Evolutionary conservation across 2,888 invertebrate species (phyloP), one percentile per base, ranked within the genome.

Genomic region (Vanessa cardui): DNA sequence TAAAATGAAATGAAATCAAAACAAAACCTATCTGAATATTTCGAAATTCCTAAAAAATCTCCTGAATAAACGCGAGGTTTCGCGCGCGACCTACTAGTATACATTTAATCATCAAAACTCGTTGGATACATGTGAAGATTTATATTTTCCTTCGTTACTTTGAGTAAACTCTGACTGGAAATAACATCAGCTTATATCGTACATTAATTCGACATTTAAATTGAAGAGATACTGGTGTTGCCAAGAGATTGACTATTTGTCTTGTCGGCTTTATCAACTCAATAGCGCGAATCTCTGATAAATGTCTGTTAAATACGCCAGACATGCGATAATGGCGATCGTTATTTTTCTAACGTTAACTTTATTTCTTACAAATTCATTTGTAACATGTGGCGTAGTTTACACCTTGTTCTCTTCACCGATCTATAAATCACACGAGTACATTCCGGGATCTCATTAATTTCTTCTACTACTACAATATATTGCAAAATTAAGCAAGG

Each of bases 401-500:
- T 49, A 12, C n/a, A n/a, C 9, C n/a, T 18, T 6, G 16, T 18
- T 49, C 18, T 20, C 49, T 18, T 49, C 9, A 16, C 44, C 26
- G 44, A 12, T 52, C 21, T 45, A 52, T 62, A 44, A 62, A 52
- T 62, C 45, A 52, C 7, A 62, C 50, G 44, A 16, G 20, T 58
- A 26, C 31, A 58, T 58, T 39, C 12, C 12, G 39, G 12, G 12
- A 39, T 39, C 12, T 39, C 39, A 39, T 12, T 39, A 39, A 12
- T 4, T 39, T 9, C 39, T 12, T 9, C 39, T 39, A 39, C 39
- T 39, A 39, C 39, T 12, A 12, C 12, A 39, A 12, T 39, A 4
- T 39, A 12, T 39, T 39, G 9, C 9, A 39, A 33, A 33, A 33
- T n/a, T n/a, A n/a, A n/a, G n/a, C n/a, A 33, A 33, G 9, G 9